Evolutionary conservation across 2,888 invertebrate genomes (phyloP), one percentile per base, ranked within the genome.

Genomic region (Yponomeuta evonymella): DNA sequence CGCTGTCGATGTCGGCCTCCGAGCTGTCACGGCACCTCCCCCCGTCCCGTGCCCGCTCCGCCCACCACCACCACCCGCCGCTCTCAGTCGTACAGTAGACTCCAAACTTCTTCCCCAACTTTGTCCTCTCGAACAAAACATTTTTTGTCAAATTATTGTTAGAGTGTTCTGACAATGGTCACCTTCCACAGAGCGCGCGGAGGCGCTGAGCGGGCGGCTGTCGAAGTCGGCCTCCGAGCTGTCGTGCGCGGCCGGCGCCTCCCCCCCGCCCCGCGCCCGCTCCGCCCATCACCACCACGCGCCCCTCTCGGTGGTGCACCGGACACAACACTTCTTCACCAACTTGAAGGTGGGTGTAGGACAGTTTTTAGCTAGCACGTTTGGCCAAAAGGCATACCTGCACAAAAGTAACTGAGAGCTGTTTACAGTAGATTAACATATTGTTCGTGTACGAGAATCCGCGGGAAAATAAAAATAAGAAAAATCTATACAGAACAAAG

Each of bases 171-270:
- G 10, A 51, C 51, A 51, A 5, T 5, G 4, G 36, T 51, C 8
- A 51, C 8, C 12, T 10, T 9, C 2, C 51, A 0, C 85, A 92
- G 91, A 91, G 79, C 89, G 90, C 70, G 85, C 90, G 6, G 23
- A 90, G 73, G 74, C 86, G 33, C 80, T 90, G 15, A 87, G 90
- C 75, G 94, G 95, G 70, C 95, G 77, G 77, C 91, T 97, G 74
- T 96, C 96, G 76, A 96, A 96, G 86, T 96, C 96, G 33, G 96
- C 97, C 12, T 96, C 96, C 71, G 97, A 97, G 90, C 86, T 97
- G 81, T 96, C 95, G 78, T 95, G 94, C 76, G 94, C 93, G 72
- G 91, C 90, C 75, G 93, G 88, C 76, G 86, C 86, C 83, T 85
- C 92, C 48, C 94, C 36, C 79, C 93, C 93, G 79, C 87, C 93